Evolutionary conservation across 2,797 vertebrate genomes (phyloP).

Genomic region (Neosilurus mollespiculum): DNA sequence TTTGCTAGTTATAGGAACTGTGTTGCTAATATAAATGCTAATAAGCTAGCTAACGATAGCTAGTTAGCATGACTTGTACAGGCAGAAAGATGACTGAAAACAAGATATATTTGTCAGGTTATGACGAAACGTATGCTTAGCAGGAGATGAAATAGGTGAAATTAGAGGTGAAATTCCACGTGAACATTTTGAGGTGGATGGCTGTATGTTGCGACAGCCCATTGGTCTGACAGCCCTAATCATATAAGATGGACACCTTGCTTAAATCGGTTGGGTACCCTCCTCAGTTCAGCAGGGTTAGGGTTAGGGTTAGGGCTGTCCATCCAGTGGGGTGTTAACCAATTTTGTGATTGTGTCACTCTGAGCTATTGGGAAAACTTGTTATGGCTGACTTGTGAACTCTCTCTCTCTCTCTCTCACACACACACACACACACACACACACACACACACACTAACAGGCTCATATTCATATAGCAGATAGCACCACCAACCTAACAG

Average conservation of each 20-base stretch:
- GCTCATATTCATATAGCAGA: not conserved
- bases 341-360: not conserved
- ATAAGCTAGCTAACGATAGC: too few relatives aligned
- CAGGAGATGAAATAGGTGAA: not conserved
- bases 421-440: not conserved
- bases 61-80: not conserved
- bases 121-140: not conserved
- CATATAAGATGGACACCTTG: too few relatives aligned
- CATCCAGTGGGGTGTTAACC: too few relatives aligned
- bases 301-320: too few relatives aligned
- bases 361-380: not conserved
- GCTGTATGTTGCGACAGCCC: too few relatives aligned
- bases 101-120: not conserved
- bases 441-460: not conserved
- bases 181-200: not conserved
- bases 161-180: not conserved
- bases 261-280: too few relatives aligned
- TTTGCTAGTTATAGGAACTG: too few relatives aligned
- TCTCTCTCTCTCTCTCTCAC: not conserved
- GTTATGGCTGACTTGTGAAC: not conserved
- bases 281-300: too few relatives aligned
- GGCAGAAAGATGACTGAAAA: not conserved
- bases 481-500: not conserved
- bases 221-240: too few relatives aligned
- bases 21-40: too few relatives aligned